Evolutionary conservation across 1,140 invertebrate species (phyloP).

Genomic region (Globodera rostochiensis): DNA sequence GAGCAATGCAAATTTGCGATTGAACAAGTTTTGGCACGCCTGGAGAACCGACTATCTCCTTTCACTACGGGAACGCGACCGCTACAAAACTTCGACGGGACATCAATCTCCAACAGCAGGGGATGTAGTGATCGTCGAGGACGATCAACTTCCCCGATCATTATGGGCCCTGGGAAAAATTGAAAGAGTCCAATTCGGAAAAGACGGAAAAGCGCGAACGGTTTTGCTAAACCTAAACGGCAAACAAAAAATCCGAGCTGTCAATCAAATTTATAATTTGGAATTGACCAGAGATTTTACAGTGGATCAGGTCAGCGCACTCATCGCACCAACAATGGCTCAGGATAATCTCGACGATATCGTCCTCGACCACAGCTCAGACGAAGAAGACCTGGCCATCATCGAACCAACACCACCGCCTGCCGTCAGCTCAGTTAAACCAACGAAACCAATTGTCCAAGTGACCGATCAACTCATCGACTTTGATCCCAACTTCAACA

Average conservation of each 20-base stretch:
- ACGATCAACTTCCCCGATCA: background rate
- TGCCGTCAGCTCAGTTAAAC: too few relatives aligned
- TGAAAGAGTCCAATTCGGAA: background rate
- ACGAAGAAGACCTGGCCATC: background rate
- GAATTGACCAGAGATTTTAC: background rate
- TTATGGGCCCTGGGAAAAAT: background rate
- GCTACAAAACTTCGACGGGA: too few relatives aligned
- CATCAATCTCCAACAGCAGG: too few relatives aligned
- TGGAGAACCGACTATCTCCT: conserved; percentile 9
- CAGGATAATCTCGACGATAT: background rate
- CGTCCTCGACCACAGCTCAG: background rate
- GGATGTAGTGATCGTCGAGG: too few relatives aligned
- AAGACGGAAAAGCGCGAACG: background rate
- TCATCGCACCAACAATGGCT: background rate
- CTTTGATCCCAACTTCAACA: too few relatives aligned
- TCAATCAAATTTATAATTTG: background rate
- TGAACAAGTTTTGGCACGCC: conserved; percentile 1
- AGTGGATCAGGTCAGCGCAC: background rate
- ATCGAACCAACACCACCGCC: too few relatives aligned
- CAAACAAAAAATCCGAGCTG: background rate
- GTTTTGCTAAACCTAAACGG: background rate
- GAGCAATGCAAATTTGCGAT: background rate
- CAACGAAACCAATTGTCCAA: too few relatives aligned
- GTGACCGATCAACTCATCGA: too few relatives aligned
- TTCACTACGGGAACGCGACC: background rate